A percentile compares a stretch with the other conserved stretches of the same genome.
Conservation (phyloP, 2,113 vertebrate species). For the Sporophila hypoxantha region DNA sequence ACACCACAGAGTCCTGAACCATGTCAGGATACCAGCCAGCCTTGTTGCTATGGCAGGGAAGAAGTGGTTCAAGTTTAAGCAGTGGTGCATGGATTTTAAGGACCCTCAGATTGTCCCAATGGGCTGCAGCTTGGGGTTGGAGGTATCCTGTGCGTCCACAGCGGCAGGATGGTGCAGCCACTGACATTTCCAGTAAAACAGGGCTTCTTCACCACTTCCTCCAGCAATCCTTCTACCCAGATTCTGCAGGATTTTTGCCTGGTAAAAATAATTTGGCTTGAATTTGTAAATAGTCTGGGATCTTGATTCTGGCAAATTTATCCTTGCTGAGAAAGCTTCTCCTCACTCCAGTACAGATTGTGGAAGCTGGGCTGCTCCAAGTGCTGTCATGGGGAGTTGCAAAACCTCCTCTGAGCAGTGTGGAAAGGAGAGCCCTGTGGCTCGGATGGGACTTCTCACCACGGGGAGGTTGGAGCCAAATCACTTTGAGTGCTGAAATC, state of each 20-base stretch:
- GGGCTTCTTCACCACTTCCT: not conserved
- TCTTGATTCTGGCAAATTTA: not conserved
- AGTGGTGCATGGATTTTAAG: not conserved
- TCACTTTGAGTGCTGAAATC: not conserved
- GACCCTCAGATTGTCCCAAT: not conserved
- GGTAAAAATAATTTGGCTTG: not conserved
- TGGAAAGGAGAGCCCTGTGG: fast-evolving
- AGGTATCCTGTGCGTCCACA: fast-evolving
- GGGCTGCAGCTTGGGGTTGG: not conserved
- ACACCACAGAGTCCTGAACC: not conserved
- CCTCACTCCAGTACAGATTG: not conserved
- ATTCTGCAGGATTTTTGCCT: not conserved
- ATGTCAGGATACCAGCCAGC: not conserved
- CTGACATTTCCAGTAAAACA: not conserved
- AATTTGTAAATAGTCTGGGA: not conserved
- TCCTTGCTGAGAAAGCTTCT: not conserved
- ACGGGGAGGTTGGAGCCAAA: not conserved
- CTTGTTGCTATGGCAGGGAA: not conserved
- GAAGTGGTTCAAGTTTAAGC: not conserved
- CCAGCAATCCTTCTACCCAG: not conserved
- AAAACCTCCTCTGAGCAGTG: not conserved
- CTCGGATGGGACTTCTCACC: not conserved
- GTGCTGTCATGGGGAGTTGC: not conserved
- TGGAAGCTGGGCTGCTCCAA: not conserved
- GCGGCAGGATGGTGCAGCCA: not conserved